These are phyloP conservation scores for Caenorhabditis inopinata DNA, from an alignment of 1,140 invertebrate species.

Conservation along the genomic window DNA sequence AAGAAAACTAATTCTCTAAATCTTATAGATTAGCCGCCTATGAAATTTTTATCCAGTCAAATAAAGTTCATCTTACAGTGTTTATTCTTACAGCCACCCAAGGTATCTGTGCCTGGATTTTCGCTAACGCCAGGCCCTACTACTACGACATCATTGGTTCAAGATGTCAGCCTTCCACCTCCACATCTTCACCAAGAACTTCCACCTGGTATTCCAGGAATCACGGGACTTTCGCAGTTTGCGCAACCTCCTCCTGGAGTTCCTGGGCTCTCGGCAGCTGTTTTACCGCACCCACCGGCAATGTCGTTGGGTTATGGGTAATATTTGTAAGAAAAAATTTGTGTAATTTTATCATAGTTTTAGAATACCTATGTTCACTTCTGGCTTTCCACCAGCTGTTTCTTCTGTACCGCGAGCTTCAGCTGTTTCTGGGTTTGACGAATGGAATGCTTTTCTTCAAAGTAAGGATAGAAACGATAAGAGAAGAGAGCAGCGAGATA, in stretches of 20 bases:
- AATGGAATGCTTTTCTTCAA: slow-evolving; percentile 35
- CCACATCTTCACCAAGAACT: neutral
- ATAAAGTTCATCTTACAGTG: too few relatives aligned
- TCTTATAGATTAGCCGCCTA: too few relatives aligned
- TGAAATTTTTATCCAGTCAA: too few relatives aligned
- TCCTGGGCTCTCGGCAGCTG: slow-evolving; percentile 16
- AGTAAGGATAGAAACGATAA: slow-evolving; percentile 6
- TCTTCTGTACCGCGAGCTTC: neutral
- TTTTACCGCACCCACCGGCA: neutral
- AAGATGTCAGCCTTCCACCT: slow-evolving; percentile 2
- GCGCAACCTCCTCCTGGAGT: neutral
- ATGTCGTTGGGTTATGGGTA: neutral
- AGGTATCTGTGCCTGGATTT: neutral
- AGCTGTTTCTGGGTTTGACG: neutral
- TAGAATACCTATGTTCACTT: neutral
- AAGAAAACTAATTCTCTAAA: too few relatives aligned
- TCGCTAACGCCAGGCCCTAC: too few relatives aligned
- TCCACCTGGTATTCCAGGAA: neutral
- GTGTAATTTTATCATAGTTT: neutral
- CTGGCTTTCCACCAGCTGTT: neutral
- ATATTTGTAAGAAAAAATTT: neutral
- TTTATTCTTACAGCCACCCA: neutral
- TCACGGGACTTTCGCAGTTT: neutral
- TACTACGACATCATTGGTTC: neutral
- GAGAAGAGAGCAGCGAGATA: neutral